Base-by-base conservation (phyloP, 2,888 invertebrate species). In the Eupithecia centaureata region DNA sequence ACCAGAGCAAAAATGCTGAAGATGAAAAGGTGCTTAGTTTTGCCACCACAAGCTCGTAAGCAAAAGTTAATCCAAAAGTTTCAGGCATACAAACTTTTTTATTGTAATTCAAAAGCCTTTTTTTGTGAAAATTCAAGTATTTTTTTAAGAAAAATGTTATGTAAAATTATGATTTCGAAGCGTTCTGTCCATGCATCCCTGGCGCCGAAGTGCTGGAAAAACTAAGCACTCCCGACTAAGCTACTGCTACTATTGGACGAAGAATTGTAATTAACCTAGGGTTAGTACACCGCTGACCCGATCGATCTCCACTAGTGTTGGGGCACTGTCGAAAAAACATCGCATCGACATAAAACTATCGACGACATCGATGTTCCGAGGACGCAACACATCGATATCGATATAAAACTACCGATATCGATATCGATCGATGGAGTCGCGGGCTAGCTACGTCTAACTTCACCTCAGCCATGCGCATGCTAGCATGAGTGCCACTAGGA, bases 401-500 rank as follows among this genome's bases (percentile, higher is more conserved):
- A 62, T 38, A 68, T 68, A 67, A 64, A 70, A 65, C 62, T 68
- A 65, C 72, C 71, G 73, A 71, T 68, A 64, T 68, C 68, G 68
- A 68, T 61, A 58, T 61, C 58, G 56, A 63, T 69, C 72, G 79
- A 79, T 33, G 32, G 85, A 86, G 83, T 82, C 83, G 85, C 83
- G 80, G 77, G 78, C 78, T 77, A 84, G 79, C 78, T 84, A 85
- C 80, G 76, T 77, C 84, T 89, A 89, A 87, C 88, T 92, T 92
- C 92, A 92, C 90, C 92, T 91, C 79, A 86, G 80, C 76, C 91
- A 92, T 90, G 92, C 92, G 81, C 92, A 93, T 93, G 92, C 92
- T 69, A 90, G 78, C 68, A 79, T 79, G 77, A 90, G 82, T 80
- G 86, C 81, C 69, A 86, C 83, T 79, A 85, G 73, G 70, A 84